phyloP scores from a whole-genome alignment of 2,113 vertebrate species.

The Leuciscus idus region DNA sequence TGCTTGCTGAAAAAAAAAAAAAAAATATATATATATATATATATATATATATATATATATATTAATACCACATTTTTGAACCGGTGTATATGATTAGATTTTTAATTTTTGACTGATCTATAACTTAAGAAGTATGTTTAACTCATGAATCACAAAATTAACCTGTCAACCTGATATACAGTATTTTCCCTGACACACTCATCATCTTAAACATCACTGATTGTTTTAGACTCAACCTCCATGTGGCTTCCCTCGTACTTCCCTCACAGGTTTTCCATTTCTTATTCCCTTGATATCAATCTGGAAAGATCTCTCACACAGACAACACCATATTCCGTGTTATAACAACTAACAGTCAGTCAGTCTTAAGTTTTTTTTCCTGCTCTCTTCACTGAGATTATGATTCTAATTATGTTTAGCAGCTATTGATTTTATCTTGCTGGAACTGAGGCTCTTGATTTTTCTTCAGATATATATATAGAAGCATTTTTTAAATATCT shows the following conservation, averaged over 20 bases:
- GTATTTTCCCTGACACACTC: neutral
- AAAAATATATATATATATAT: no score
- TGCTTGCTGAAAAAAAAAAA: neutral
- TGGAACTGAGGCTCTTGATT: neutral
- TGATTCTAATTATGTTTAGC: neutral
- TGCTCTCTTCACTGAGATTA: conserved; percentile 13
- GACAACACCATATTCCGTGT: neutral
- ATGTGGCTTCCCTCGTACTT: neutral
- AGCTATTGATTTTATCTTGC: conserved; percentile 14
- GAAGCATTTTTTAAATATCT: neutral
- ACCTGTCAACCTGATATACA: neutral
- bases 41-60: no score
- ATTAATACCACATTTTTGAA: neutral
- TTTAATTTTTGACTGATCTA: neutral
- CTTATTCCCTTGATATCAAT: neutral
- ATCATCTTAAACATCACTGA: neutral
- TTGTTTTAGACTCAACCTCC: neutral
- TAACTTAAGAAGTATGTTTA: neutral
- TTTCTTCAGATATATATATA: conserved; percentile 4
- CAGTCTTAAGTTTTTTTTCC: neutral
- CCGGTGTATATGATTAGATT: neutral
- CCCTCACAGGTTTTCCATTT: neutral
- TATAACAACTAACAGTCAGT: neutral
- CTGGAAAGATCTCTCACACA: neutral
- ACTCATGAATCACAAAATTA: neutral